These are phyloP conservation scores for Caenorhabditis drosophilae DNA, from an alignment of 2,888 invertebrate species.

Conservation along the genomic window DNA sequence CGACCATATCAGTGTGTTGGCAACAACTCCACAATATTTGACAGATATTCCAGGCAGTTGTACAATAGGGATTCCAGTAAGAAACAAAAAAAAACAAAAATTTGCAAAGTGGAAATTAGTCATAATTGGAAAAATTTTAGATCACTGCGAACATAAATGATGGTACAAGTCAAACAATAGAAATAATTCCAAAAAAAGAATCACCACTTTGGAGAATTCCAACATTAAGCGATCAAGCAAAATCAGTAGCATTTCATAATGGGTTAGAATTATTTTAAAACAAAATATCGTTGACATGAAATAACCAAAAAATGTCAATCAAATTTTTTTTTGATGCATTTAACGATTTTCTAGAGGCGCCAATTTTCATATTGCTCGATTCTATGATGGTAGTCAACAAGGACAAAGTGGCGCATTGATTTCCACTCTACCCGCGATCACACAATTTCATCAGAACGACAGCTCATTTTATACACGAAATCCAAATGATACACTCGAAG, in stretches of 20 bases:
- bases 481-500: conserved; percentile 32
- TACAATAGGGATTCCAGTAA: conserved; percentile 20
- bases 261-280: conserved; percentile 11
- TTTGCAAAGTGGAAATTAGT: not conserved
- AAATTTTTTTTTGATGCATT: not conserved
- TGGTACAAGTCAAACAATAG: conserved; percentile 7
- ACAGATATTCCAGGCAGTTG: conserved; percentile 42
- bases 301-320: no score
- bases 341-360: conserved; percentile 30
- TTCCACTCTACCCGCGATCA: conserved; percentile 37
- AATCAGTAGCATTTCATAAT: conserved; percentile 28
- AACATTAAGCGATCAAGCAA: conserved; percentile 13
- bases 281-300: not conserved
- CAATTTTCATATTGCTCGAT: conserved; percentile 38
- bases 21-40: conserved; percentile 33
- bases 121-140: conserved; percentile 6
- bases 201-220: conserved; percentile 24
- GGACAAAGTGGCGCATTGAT: conserved; percentile 36
- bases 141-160: conserved; percentile 26
- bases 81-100: not conserved
- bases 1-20: conserved; percentile 36
- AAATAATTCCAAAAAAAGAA: conserved; percentile 27
- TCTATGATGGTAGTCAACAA: conserved; percentile 27
- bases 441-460: conserved; percentile 30
- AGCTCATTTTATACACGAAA: conserved; percentile 42